phyloP scores from a whole-genome alignment of 2,888 invertebrate genomes.

The Diarsia mendica region DNA sequence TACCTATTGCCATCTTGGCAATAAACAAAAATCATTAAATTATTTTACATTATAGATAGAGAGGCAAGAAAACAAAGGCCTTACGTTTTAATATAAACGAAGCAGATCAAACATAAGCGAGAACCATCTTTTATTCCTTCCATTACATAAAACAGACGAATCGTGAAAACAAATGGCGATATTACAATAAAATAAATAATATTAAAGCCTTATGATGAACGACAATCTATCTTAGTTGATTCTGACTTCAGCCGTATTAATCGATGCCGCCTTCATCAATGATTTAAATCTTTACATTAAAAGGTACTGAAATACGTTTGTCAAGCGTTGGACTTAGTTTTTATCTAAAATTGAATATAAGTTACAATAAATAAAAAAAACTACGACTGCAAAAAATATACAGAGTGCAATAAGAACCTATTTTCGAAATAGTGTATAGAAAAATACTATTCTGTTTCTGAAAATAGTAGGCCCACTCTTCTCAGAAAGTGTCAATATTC shows the following conservation, averaged over 20 bases:
- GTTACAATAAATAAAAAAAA: no score
- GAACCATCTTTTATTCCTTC: constrained; percentile 13
- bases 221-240: constrained; percentile 31
- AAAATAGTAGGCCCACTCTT: background rate
- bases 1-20: background rate
- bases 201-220: constrained; percentile 31
- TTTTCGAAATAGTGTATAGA: no score
- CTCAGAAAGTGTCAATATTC: background rate
- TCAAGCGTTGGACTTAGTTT: no score
- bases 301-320: no score
- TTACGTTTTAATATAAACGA: constrained; percentile 12
- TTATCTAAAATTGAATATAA: no score
- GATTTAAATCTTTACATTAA: background rate
- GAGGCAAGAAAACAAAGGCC: background rate
- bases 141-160: constrained; percentile 26
- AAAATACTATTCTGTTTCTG: background rate
- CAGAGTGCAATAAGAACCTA: no score
- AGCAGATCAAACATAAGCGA: constrained; percentile 30
- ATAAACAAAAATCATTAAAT: no score
- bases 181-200: constrained; percentile 30
- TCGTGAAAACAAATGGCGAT: constrained; percentile 21
- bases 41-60: no score
- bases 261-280: constrained; percentile 1
- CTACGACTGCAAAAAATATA: no score
- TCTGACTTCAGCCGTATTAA: constrained; percentile 41